Evolutionary conservation across 2,797 vertebrate genomes (phyloP).

Genomic region (Columba guinea): DNA sequence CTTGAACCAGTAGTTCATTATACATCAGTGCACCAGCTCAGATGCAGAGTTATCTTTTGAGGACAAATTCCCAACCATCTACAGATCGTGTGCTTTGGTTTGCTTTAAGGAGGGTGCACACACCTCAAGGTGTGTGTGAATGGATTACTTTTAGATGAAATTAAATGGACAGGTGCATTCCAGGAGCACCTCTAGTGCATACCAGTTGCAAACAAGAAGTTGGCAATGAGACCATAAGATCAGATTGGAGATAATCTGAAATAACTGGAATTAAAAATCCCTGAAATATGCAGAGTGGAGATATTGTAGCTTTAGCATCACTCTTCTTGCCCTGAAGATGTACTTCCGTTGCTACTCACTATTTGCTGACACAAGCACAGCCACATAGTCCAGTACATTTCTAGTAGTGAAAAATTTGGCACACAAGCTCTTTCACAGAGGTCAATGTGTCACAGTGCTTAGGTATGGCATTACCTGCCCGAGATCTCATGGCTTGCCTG

Average conservation of each 20-base stretch:
- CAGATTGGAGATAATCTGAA: not conserved
- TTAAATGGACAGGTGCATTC: accelerated
- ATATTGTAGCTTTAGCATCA: not conserved
- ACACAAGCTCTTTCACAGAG: not conserved
- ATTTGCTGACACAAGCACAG: not conserved
- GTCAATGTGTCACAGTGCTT: not conserved
- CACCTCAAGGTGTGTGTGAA: not conserved
- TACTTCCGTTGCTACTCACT: not conserved
- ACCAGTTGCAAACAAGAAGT: accelerated
- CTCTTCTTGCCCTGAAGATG: not conserved
- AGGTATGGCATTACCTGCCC: not conserved
- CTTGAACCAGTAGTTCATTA: not conserved
- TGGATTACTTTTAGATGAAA: not conserved
- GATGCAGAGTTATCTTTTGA: not conserved
- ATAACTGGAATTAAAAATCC: not conserved
- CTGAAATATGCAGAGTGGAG: not conserved
- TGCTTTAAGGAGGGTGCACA: not conserved
- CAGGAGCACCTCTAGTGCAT: not conserved
- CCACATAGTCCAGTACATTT: not conserved
- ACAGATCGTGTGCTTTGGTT: not conserved
- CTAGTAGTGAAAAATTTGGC: not conserved
- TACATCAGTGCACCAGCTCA: not conserved
- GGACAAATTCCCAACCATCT: not conserved
- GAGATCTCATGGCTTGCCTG: not conserved
- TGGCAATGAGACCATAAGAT: not conserved